Base-by-base conservation (phyloP, 1,140 invertebrate genomes). In the Hypsibius dujardini region DNA sequence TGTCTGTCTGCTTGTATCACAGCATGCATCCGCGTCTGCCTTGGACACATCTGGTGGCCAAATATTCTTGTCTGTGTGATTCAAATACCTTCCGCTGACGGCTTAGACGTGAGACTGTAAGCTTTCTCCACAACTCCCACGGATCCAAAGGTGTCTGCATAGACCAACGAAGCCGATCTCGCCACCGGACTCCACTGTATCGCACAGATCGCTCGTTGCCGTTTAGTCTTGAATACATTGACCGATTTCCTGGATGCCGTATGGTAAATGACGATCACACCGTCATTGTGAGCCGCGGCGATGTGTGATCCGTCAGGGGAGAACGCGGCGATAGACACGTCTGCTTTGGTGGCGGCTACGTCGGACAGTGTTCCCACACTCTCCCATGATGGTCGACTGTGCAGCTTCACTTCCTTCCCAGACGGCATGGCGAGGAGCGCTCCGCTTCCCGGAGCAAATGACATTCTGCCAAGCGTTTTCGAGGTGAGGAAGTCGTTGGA, bases 401-500 rank as follows among this genome's bases (percentile, higher is more conserved):
- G 81, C 50, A 93, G 76, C 73, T 86, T 78, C 46, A 95, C 81
- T 75, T 88, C 85, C 77, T 86, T 86, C 70, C 85, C 84, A 71
- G 83, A 79, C 46, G 90, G 90, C 79, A 92, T 87, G 59, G 90
- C 89, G 47, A 92, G 77, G 73, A 81, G 83, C 73, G 46, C 46
- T 88, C 88, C 74, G 81, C 80, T 72, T 78, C 80, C 62, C 85
- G 84, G 71, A 88, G 72, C 77, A 80, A 84, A 15, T 42, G 28
- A 12, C 15, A 84, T 70, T 67, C 83, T 77, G 74, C 81, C 82
- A 46, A 84, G 74, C 1, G 79, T 79, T 67, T 77, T 76, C 12
- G 83, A 87, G 73, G 84, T 84, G 76, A 85, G 85, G 79, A 92
- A 90, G 77, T 89, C 90, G 79, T 90, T 94, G 67, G 84, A 85